Conservation (phyloP, 1,140 invertebrate species). For the Drosophila carrolli region DNA sequence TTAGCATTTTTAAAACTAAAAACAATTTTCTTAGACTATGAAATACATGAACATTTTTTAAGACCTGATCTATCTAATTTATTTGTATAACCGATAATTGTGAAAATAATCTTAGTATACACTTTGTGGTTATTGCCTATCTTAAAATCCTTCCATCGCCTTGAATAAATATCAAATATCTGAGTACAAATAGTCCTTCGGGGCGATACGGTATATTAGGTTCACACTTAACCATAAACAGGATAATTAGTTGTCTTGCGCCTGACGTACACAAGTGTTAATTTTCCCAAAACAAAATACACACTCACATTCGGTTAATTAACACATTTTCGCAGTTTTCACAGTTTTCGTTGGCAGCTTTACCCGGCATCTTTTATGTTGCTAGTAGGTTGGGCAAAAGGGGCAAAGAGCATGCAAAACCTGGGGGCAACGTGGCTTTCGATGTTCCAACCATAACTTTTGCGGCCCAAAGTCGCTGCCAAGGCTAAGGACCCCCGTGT, state of each 20-base stretch:
- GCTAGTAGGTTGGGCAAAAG: constrained; percentile 4
- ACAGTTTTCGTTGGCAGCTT: constrained; percentile 49
- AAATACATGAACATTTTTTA: no score
- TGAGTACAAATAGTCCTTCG: not conserved
- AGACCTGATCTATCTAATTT: no score
- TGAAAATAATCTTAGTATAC: not conserved
- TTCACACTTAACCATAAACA: constrained; percentile 31
- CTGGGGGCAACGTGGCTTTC: constrained; percentile 56
- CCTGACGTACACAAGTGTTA: constrained; percentile 54
- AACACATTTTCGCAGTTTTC: constrained; percentile 67
- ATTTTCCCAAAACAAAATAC: constrained; percentile 60
- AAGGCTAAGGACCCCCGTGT: constrained; percentile 41
- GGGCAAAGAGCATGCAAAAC: constrained; percentile 30
- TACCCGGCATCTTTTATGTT: constrained; percentile 19
- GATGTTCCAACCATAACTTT: constrained; percentile 65
- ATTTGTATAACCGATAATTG: no score
- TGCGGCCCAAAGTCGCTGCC: constrained; percentile 43
- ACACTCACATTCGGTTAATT: constrained; percentile 52
- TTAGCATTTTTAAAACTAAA: no score
- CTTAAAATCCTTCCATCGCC: not conserved
- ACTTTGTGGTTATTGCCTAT: no score
- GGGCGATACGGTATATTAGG: constrained; percentile 17
- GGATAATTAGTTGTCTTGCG: constrained; percentile 35
- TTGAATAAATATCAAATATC: constrained; percentile 14
- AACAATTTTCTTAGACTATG: no score